A percentile compares a stretch with the other conserved stretches of the same genome.
Evolutionary conservation across 2,113 vertebrate genomes (phyloP).

Genomic region (Fulica atra): DNA sequence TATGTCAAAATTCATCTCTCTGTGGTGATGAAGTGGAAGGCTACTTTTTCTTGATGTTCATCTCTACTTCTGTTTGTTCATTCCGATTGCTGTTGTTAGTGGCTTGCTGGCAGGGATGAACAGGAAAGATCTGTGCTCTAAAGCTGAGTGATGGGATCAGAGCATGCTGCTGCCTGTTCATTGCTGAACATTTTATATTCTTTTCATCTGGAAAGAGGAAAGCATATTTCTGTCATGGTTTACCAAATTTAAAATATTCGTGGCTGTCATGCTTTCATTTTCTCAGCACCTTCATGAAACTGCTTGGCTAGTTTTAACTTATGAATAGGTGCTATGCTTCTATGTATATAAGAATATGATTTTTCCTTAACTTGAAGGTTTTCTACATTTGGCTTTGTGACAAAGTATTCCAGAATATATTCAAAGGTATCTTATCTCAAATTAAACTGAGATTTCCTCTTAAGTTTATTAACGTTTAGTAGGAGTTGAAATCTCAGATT

Average conservation of each 20-base stretch:
- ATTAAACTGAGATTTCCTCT: neutral
- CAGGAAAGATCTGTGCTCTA: neutral
- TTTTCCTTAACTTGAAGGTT: neutral
- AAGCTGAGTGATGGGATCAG: neutral
- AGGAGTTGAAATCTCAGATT: neutral
- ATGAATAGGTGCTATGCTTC: neutral
- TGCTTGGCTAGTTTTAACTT: neutral
- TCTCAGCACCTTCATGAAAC: neutral
- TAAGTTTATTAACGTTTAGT: neutral
- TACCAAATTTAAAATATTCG: neutral
- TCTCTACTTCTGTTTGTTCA: neutral
- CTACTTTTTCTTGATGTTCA: neutral
- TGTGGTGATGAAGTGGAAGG: neutral
- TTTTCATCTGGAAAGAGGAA: neutral
- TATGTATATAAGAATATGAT: neutral
- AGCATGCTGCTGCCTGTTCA: neutral
- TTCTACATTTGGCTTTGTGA: neutral
- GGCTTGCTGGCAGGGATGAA: neutral
- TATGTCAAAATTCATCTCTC: neutral
- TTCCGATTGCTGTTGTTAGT: neutral
- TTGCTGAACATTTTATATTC: neutral
- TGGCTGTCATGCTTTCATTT: neutral
- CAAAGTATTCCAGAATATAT: neutral
- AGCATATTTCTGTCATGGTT: neutral
- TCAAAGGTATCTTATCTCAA: neutral